These are phyloP conservation scores for Uloborus diversus DNA, from an alignment of 1,140 invertebrate species.

Conservation along the genomic window DNA sequence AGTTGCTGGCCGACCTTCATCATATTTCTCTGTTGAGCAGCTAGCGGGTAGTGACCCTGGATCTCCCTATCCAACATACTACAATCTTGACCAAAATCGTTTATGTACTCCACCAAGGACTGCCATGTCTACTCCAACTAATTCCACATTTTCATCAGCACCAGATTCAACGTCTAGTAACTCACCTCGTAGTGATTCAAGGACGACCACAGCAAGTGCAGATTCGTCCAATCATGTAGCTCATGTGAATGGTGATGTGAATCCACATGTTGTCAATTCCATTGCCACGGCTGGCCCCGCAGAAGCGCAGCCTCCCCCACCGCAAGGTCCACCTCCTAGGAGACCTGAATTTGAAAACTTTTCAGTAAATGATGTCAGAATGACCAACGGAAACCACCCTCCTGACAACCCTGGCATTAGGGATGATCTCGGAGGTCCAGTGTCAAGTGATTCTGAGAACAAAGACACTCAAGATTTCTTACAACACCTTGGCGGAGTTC, in stretches of 20 bases:
- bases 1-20: slow-evolving; percentile 28
- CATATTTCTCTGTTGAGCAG: slow-evolving; percentile 56
- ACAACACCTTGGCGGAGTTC: slow-evolving; percentile 21
- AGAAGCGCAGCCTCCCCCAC: neutral
- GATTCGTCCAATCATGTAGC: slow-evolving; percentile 48
- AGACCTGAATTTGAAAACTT: slow-evolving; percentile 42
- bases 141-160: slow-evolving; percentile 52
- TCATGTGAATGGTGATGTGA: slow-evolving; percentile 46
- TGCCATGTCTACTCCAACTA: slow-evolving; percentile 44
- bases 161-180: slow-evolving; percentile 57
- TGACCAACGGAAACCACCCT: slow-evolving; percentile 47
- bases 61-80: slow-evolving; percentile 59
- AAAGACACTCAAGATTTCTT: slow-evolving; percentile 53
- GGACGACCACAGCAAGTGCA: slow-evolving; percentile 44
- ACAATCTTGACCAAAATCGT: slow-evolving; percentile 59
- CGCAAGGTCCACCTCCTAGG: slow-evolving; percentile 1
- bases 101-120: slow-evolving; percentile 58
- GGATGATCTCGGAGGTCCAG: slow-evolving; percentile 37
- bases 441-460: slow-evolving; percentile 54
- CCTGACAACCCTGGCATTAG: slow-evolving; percentile 7
- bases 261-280: slow-evolving; percentile 19
- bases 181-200: slow-evolving; percentile 54
- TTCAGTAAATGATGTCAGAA: slow-evolving; percentile 2
- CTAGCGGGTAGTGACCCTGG: slow-evolving; percentile 54
- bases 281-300: neutral